Evolutionary conservation across 1,140 invertebrate species (phyloP).

Genomic region (Alviniconcha marisindica): DNA sequence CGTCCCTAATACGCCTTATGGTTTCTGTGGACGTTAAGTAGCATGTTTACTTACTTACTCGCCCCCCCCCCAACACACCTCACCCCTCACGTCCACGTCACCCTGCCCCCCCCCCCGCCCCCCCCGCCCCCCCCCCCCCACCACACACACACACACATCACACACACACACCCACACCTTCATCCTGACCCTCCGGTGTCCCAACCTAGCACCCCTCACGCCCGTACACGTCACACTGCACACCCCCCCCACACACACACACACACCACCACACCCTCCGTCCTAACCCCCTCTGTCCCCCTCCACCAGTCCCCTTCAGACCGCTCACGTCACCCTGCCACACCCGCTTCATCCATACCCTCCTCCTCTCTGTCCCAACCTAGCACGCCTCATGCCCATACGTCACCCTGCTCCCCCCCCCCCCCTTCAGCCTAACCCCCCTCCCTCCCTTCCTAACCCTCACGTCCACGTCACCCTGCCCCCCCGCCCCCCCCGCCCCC

Average conservation of each 20-base stretch:
- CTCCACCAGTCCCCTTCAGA: neutral
- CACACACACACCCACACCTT: neutral
- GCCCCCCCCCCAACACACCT: no score
- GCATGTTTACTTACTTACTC: no score
- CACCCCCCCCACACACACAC: neutral
- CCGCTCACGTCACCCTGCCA: neutral
- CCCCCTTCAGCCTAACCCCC: neutral
- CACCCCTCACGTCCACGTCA: no score
- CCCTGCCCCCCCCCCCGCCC: no score
- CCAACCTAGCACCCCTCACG: neutral
- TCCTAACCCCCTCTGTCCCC: neutral
- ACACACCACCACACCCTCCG: neutral
- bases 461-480: neutral
- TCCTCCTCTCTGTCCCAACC: neutral
- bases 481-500: neutral
- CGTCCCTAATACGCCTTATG: no score
- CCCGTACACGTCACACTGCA: no score
- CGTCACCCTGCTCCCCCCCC: neutral
- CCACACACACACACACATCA: no score
- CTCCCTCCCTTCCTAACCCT: neutral
- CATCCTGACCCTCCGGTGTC: neutral
- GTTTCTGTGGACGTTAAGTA: no score
- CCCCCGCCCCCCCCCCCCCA: no score
- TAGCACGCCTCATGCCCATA: neutral
- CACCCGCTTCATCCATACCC: neutral